Evolutionary conservation across 2,797 vertebrate genomes (phyloP), one percentile per base, ranked within the genome.

Genomic region (Etheostoma perlongum): DNA sequence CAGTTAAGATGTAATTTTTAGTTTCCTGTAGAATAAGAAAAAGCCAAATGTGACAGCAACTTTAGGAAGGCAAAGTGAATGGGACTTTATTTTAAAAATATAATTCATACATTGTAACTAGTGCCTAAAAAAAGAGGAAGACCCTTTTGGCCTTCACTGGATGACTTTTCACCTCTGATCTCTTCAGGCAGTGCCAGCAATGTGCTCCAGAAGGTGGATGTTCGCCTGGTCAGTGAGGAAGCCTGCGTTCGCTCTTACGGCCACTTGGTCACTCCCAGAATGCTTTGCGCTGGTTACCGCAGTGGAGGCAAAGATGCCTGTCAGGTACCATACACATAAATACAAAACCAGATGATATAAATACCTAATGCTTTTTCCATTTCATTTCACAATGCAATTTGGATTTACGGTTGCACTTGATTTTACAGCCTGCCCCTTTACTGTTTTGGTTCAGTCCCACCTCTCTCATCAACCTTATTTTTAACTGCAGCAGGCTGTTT

Each of bases 281-380:
- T 99, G 98, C 93, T 99, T 77, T 99, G 98, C 18, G 98, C 97
- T 0, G 97, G 97, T 15, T 97, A 97, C 87, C 91, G 88, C 25
- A 91, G 86, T 48, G 97, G 97, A 76, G 87, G 93, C 75, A 99
- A 97, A 84, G 97, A 99, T 11, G 94, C 97, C 23, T 99, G 98
- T 89, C 96, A 97, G 97, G 98, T 99, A 89, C 36, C 30, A 55
- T n/a, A 51, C 58, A 30, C n/a, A 63, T 1, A n/a, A 3, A 54
- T 9, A 44, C 14, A 30, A 19, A 36, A 48, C 12, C 3, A 27
- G 4, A 33, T 4, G 3, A 52, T 14, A 12, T 15, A 40, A 47
- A 18, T 40, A 10, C 36, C 36, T 40, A 11, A 40, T 40, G 12
- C 11, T 23, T 16, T 42, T 23, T 55, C 23, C 1, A 6, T 12